These are phyloP conservation scores for Neofelis nebulosa DNA, from an alignment of 2,113 vertebrate genomes.

Conservation along the genomic window DNA sequence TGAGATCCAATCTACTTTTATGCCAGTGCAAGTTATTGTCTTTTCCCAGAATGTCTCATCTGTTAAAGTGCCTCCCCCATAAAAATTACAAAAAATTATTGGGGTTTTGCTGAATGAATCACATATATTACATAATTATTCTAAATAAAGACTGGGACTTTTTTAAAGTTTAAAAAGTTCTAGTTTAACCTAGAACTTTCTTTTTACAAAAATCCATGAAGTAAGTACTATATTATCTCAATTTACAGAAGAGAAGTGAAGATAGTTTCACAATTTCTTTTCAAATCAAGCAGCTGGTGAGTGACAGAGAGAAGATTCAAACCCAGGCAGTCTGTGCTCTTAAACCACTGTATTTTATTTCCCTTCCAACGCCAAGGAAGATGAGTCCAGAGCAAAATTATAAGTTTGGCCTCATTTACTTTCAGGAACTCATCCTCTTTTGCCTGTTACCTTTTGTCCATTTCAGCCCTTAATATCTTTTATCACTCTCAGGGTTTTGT, in stretches of 20 bases:
- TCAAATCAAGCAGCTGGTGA: background rate
- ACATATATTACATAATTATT: background rate
- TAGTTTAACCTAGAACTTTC: background rate
- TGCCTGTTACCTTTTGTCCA: background rate
- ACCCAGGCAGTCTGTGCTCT: background rate
- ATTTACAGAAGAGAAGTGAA: background rate
- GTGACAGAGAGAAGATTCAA: background rate
- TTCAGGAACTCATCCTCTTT: background rate
- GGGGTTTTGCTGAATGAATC: background rate
- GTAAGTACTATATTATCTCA: background rate
- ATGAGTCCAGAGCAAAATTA: background rate
- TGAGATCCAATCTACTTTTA: background rate
- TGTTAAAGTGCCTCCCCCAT: background rate
- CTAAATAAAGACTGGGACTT: background rate
- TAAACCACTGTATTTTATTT: background rate
- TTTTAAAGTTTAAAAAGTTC: background rate
- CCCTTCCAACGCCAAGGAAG: background rate
- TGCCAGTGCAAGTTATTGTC: background rate
- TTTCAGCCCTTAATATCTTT: background rate
- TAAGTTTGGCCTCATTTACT: background rate
- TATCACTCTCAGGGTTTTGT: background rate
- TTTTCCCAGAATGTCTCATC: background rate
- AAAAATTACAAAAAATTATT: background rate
- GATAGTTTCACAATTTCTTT: background rate
- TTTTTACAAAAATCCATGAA: background rate